Base-by-base conservation (phyloP, 1,140 invertebrate genomes). In the Colletes latitarsis region DNA sequence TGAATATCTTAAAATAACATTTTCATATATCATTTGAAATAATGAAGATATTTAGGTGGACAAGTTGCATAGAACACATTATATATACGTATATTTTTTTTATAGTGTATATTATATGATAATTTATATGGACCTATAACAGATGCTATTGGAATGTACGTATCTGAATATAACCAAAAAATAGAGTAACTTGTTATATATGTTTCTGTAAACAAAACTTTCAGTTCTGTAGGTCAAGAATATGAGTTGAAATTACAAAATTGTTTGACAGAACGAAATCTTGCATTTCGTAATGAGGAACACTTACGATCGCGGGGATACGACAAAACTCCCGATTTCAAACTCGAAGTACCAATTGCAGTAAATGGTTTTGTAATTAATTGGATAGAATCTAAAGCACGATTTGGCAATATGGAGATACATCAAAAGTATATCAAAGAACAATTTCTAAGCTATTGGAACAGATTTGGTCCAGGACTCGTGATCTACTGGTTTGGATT, bases 401-500 rank as follows among this genome's bases (percentile, higher is more conserved):
- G 97, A 53, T 99, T 99, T 94, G 98, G 97, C 5, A 97, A 98
- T 93, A 94, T 95, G 78, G 95, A 96, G 82, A 95, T 96, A 76
- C 98, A 99, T 93, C 95, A 95, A 62, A 95, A 94, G n/a, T 98
- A 98, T 92, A 94, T 98, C 39, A 96, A 96, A 89, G 96, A 98
- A 89, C 98, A 99, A 91, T 96, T 97, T 84, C 94, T 96, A 82
- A 97, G 97, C 90, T 99, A 99, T 90, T 98, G 96, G 96, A 99
- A 99, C 93, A 96, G 97, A 88, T 99, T 98, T 95, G 98, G 98
- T 5, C 96, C 98, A 17, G 98, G 98, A 4, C 94, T 99, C 74
- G 97, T 99, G 4, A 98, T 99, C 85, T 99, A 99, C 91, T 99
- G 98, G 98, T 98, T 98, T 94, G 98, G 98, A 30, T 98, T 96